Percentiles rank a stretch among this genome's conserved stretches.
These are phyloP conservation scores for Micromussa lordhowensis DNA, from an alignment of 92 coral and sea anemone species.

Conservation along the genomic window DNA sequence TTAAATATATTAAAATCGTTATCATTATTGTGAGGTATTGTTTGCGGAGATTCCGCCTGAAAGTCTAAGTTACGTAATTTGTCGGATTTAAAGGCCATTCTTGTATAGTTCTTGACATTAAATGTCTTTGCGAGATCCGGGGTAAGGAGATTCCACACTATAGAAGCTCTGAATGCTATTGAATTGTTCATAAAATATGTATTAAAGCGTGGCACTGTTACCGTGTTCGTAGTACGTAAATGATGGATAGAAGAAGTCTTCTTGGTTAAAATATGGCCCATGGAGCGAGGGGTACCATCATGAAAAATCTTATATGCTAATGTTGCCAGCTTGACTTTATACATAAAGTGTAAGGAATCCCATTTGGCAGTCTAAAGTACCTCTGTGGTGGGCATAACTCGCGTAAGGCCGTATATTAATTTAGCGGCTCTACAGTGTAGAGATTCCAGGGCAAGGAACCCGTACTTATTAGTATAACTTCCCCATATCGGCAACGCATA, in stretches of 20 bases:
- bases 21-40: too few species aligned
- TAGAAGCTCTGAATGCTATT: neutral
- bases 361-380: neutral
- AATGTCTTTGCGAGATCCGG: slow-evolving; percentile 10
- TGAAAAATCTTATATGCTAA: slow-evolving; percentile 29
- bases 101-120: neutral
- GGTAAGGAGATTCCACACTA: slow-evolving; percentile 17
- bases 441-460: too few species aligned
- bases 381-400: too few species aligned
- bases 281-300: slow-evolving; percentile 29
- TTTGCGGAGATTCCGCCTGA: too few species aligned
- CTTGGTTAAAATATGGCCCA: neutral
- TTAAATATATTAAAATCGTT: too few species aligned
- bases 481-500: too few species aligned
- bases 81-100: too few species aligned
- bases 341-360: neutral
- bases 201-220: neutral
- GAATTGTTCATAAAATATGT: too few species aligned
- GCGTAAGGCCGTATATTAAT: too few species aligned
- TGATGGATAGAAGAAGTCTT: neutral
- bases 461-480: too few species aligned
- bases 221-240: neutral
- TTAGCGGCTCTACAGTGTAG: too few species aligned
- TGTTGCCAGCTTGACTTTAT: slow-evolving; percentile 30
- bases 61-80: too few species aligned